Base-by-base conservation (phyloP, 2,888 invertebrate genomes). In the Lepetodrilus schrolli region DNA sequence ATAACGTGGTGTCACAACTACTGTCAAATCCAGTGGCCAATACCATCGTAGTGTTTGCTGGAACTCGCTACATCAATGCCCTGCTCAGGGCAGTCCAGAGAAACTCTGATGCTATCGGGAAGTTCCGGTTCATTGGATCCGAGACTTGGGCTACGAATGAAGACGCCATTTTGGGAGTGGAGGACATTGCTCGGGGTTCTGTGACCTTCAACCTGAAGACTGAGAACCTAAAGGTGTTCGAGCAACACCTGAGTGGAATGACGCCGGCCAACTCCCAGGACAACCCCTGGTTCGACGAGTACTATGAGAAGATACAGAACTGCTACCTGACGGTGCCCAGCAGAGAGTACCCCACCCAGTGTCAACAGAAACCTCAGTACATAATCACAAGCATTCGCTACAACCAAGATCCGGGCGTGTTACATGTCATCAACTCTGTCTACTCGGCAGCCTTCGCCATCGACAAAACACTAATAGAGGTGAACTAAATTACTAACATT, bases 231-330 rank as follows among this genome's bases (percentile, higher is more conserved):
- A 51, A 75, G 17, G 84, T 73, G 76, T 89, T 88, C 79, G 86
- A 88, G 70, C 51, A 73, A 2, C 87, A 88, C 75, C 78, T 89
- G 21, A 75, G 79, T 26, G 75, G 77, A 8, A 87, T 86, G 72
- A 82, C 79, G 5, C 83, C 85, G 21, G 80, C 82, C 21, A 87
- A 82, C 73, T 82, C 90, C 49, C 83, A 83, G 1, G 84, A 88
- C 51, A 91, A 91, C 78, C 91, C 91, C 0, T 92, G 91, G 91
- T 91, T 91, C 81, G 81, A 84, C 3, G 90, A 91, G 71, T 91
- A 89, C 78, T 91, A 90, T 86, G 87, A 90, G 78, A 81, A 88
- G 43, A 84, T 90, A 21, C 88, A 87, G 73, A 84, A 90, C 65
- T 91, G 91, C 78, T 88, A 87, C 70, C 76, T 86, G 21, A 81